Conservation (phyloP, 1,140 invertebrate species). For the Latrodectus geometricus region DNA sequence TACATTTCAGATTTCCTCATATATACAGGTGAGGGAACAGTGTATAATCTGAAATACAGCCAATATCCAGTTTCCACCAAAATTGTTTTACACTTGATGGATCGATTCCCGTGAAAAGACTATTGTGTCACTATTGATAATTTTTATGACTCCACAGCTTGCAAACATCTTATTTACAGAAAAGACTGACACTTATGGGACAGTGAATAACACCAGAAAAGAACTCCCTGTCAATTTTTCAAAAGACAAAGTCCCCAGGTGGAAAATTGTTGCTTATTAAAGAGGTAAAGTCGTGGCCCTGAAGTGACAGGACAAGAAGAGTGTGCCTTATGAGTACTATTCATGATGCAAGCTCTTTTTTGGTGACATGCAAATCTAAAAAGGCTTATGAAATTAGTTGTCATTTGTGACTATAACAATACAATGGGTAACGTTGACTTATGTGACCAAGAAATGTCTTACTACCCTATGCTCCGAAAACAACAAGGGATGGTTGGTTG, state of each 20-base stretch:
- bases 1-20: slow-evolving; percentile 21
- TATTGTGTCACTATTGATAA: slow-evolving; percentile 29
- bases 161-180: slow-evolving; percentile 7
- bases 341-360: no score
- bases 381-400: not conserved
- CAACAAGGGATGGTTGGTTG: slow-evolving; percentile 19
- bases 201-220: no score
- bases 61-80: no score
- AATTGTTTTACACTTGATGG: no score
- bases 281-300: slow-evolving; percentile 19
- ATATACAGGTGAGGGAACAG: no score
- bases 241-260: slow-evolving; percentile 12
- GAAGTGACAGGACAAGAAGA: no score
- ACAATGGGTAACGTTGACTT: not conserved
- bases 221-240: slow-evolving; percentile 22
- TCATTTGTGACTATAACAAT: not conserved
- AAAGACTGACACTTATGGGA: slow-evolving; percentile 6
- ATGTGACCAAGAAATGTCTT: not conserved
- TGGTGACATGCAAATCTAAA: slow-evolving; percentile 15
- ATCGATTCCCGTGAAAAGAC: not conserved
- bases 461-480: slow-evolving; percentile 1
- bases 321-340: no score
- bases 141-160: slow-evolving; percentile 10
- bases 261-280: slow-evolving; percentile 12
- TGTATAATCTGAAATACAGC: no score